Evolutionary conservation across 2,888 invertebrate genomes (phyloP).

Genomic region (Tenodera sinensis): DNA sequence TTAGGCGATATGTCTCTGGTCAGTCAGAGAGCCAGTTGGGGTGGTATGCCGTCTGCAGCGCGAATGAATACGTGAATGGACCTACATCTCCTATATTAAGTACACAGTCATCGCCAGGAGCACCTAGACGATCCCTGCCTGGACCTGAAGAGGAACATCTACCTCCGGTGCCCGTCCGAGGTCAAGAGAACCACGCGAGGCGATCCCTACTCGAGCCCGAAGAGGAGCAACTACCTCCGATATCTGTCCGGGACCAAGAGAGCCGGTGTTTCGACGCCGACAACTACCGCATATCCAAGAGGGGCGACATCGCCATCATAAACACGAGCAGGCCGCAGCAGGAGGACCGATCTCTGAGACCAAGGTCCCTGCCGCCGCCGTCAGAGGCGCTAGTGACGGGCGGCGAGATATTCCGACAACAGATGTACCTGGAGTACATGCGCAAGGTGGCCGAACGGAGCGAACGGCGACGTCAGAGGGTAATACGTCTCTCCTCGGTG

Average conservation of each 20-base stretch:
- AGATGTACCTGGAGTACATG: conserved; percentile 83
- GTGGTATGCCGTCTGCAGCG: conserved; percentile 30
- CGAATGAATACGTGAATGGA: not conserved
- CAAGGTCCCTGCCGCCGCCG: conserved; percentile 41
- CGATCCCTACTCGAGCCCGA: not conserved
- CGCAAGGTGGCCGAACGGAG: conserved; percentile 73
- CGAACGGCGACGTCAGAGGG: conserved; percentile 72
- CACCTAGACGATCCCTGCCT: not conserved
- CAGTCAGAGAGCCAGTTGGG: conserved; percentile 40
- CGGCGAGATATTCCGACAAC: conserved; percentile 62
- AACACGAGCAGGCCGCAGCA: conserved; percentile 35
- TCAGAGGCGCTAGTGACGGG: conserved; percentile 54
- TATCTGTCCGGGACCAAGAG: not conserved
- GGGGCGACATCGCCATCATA: conserved; percentile 48
- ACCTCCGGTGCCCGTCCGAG: not conserved
- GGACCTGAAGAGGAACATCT: not conserved
- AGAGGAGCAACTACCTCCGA: not conserved
- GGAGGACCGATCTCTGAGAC: conserved; percentile 36
- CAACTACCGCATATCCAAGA: conserved; percentile 48
- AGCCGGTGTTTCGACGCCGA: conserved; percentile 39
- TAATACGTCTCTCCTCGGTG: conserved; percentile 66
- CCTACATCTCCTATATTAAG: not conserved
- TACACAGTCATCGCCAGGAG: conserved; percentile 11
- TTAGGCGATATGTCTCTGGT: not conserved
- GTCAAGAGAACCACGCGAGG: not conserved